Conservation (phyloP, 30 jellyfish, hydroid and myxozoan species). For the Sanderia malayensis region DNA sequence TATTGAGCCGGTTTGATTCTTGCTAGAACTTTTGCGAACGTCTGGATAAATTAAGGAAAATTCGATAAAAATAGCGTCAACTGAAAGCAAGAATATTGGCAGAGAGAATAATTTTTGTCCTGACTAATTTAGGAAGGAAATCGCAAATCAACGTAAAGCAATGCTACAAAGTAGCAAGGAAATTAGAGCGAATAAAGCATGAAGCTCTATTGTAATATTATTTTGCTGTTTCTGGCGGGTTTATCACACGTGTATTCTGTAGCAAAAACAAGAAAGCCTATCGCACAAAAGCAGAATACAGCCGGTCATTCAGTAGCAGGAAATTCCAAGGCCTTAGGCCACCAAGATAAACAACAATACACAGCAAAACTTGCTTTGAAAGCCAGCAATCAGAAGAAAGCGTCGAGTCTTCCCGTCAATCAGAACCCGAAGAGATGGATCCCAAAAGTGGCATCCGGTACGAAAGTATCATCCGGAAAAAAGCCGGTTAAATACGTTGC, state of each 20-base stretch:
- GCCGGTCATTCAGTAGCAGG: neutral
- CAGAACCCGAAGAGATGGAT: constrained; percentile 45
- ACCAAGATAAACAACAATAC: constrained; percentile 30
- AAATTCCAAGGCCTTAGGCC: neutral
- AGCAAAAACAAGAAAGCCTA: neutral
- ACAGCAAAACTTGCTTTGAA: constrained; percentile 5
- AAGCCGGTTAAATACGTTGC: constrained; percentile 39
- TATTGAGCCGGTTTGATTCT: neutral
- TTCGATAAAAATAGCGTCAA: too few relatives aligned
- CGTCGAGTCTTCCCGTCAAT: too few relatives aligned
- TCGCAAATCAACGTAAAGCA: too few relatives aligned
- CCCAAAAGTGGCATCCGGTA: constrained; percentile 27
- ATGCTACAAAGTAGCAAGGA: neutral
- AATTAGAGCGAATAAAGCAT: neutral
- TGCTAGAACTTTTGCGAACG: neutral
- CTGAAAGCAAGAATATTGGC: too few relatives aligned
- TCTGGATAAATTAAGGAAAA: neutral
- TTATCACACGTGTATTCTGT: neutral
- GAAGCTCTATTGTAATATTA: neutral
- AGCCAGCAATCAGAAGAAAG: neutral
- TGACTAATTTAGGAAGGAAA: too few relatives aligned
- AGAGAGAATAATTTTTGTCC: too few relatives aligned
- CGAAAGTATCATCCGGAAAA: too few relatives aligned
- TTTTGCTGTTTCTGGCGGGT: neutral
- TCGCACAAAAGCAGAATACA: neutral